Conservation (phyloP, 2,888 invertebrate species). For the Autographa gamma region DNA sequence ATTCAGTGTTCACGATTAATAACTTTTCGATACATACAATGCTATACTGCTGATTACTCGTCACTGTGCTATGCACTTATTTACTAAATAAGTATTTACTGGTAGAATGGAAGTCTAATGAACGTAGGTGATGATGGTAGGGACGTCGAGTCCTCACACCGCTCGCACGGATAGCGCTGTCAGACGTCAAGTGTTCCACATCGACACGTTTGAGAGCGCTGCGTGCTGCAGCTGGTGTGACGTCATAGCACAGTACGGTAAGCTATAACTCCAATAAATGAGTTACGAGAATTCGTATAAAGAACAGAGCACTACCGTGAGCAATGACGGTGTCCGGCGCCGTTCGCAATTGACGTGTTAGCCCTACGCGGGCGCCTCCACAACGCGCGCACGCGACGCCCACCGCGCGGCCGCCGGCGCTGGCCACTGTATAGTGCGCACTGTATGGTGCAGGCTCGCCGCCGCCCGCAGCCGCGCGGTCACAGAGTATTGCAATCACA, state of each 20-base stretch:
- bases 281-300: slow-evolving; percentile 74
- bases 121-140: slow-evolving; percentile 11
- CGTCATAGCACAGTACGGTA: slow-evolving; percentile 55
- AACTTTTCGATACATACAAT: slow-evolving; percentile 52
- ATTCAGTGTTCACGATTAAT: slow-evolving; percentile 54
- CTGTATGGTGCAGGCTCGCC: slow-evolving; percentile 33
- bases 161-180: slow-evolving; percentile 23
- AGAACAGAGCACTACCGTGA: slow-evolving; percentile 83
- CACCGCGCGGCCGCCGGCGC: slow-evolving; percentile 50
- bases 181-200: slow-evolving; percentile 42
- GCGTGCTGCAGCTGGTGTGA: slow-evolving; percentile 18
- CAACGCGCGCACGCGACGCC: slow-evolving; percentile 58
- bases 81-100: slow-evolving; percentile 24
- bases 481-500: slow-evolving; percentile 86
- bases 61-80: slow-evolving; percentile 53
- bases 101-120: slow-evolving; percentile 34
- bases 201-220: slow-evolving; percentile 37
- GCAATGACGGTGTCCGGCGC: slow-evolving; percentile 86
- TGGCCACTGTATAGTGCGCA: slow-evolving; percentile 61
- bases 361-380: slow-evolving; percentile 77
- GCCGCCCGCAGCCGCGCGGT: slow-evolving; percentile 61
- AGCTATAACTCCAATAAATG: slow-evolving; percentile 49
- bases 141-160: slow-evolving; percentile 11
- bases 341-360: slow-evolving; percentile 87
- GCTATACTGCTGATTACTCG: slow-evolving; percentile 46